Evolutionary conservation across 2,797 vertebrate genomes (phyloP), one percentile per base, ranked within the genome.

Genomic region (Hoplostethus atlanticus): DNA sequence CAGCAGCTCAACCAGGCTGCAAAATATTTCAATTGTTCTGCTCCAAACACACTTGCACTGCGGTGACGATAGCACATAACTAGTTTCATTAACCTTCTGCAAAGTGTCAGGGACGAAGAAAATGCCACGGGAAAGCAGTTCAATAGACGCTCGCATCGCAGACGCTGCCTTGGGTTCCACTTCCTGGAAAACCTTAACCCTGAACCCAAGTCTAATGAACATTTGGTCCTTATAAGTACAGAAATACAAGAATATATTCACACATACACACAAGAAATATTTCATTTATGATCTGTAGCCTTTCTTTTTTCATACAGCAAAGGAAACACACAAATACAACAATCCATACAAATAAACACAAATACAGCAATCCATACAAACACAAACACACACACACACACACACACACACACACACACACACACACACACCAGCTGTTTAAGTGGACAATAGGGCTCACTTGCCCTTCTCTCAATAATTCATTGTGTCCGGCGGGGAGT

Each of bases 381-480:
- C 16, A 25, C 40, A 60, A 48, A 44, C 28, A 31, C 9, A 25
- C 50, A 51, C 12, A 52, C n/a, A 64, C 25, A 69, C 28, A 34
- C 36, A 42, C 46, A 16, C 25, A 46, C 55, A 53, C 16, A 25
- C 40, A 60, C 53, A 44, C 28, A 31, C 9, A 25, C 50, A 51
- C 12, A 52, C n/a, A 64, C 25, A 69, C 28, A 34, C 36, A 42
- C 46, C 58, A 77, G 81, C 80, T 89, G 79, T 79, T 77, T 79
- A 62, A 73, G 48, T 16, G 3, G 17, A 36, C 62, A 61, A 58
- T 28, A 57, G 34, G 48, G 80, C 62, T 79, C 71, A n/a, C 58
- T 79, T 64, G 63, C 60, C 61, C 68, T 76, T 76, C 66, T 65
- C 69, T 86, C 42, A 88, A 86, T 89, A 78, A 91, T 87, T 84